Conservation (phyloP, 2,113 vertebrate species). For the Myiopsitta monachus region DNA sequence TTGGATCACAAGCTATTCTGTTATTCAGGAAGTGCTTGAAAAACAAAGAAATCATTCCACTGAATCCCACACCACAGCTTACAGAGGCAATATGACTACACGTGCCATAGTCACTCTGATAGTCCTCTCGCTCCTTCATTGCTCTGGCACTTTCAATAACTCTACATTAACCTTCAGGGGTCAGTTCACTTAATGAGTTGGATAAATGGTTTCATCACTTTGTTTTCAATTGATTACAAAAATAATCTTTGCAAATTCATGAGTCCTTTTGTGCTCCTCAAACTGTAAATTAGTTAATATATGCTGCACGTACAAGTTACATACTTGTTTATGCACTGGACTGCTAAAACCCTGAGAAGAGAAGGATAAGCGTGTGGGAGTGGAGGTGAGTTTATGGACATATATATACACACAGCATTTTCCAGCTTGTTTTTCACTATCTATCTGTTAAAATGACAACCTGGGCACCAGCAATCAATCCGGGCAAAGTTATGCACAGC, state of each 20-base stretch:
- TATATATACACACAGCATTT: background rate
- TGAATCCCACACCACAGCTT: background rate
- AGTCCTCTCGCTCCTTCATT: background rate
- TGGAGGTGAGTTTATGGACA: background rate
- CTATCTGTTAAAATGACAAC: background rate
- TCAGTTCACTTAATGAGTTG: conserved; percentile 55
- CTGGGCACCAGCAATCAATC: background rate
- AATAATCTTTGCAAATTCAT: conserved; percentile 3
- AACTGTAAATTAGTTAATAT: conserved; percentile 40
- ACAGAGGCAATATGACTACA: background rate
- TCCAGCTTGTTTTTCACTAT: background rate
- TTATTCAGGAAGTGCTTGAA: background rate
- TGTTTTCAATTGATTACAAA: conserved; percentile 15
- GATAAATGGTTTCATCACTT: conserved; percentile 27
- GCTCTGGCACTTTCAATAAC: background rate
- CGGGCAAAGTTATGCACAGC: background rate
- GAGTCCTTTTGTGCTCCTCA: conserved; percentile 18
- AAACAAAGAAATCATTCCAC: background rate
- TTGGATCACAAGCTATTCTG: background rate
- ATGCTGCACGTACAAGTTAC: conserved; percentile 17
- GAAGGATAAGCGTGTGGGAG: background rate
- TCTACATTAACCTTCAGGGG: conserved; percentile 43
- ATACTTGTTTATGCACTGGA: conserved; percentile 27
- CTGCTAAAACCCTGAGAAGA: background rate
- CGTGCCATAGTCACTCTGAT: background rate